Evolutionary conservation across 2,888 invertebrate species (phyloP), one percentile per base, ranked within the genome.

Genomic region (Monoplex corrugatus): DNA sequence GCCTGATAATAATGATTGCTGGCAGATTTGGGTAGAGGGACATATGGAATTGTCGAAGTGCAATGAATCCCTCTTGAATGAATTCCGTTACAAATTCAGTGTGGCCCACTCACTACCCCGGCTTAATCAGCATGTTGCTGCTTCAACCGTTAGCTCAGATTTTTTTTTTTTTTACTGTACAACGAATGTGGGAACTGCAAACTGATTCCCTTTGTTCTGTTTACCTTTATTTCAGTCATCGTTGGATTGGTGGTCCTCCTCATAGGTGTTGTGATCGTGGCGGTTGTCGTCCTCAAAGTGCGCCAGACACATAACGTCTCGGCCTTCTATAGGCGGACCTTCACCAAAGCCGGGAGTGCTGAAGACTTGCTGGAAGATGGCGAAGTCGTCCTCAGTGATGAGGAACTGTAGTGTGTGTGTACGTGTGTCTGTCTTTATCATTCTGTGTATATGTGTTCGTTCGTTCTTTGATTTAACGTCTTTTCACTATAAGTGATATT

Each of bases 241-340:
- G 32, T 87, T 8, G 82, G 80, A 23, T 2, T 82, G 32, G 2
- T 87, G 28, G 87, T 82, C 2, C 23, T 82, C 35, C 63, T 87
- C 23, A 40, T 87, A 1, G 87, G 28, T 10, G 82, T 87, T 2
- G 87, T 87, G 38, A 32, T 82, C 19, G 63, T 80, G 8, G 87
- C 82, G 6, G 57, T 87, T 10, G 38, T 82, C 80, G 32, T 87
- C 35, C 13, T 57, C 19, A 38, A 82, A 10, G 38, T 88, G 16
- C 35, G 83, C 1, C 5, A 72, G 45, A 72, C 10, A 28, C n/a
- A 63, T 40, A 84, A 72, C n/a, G 88, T 87, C 19, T 35, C 87
- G 1, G 87, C 87, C 16, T 75, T 78, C 23, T 87, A 87, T 78
- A 87, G 78, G 78, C 75, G 87, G 10, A 45, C 87, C 78, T 87